A percentile compares a stretch with the other conserved stretches of the same genome.
Conservation (phyloP, 2,888 invertebrate genomes). For the Cerceris ruficornis region DNA sequence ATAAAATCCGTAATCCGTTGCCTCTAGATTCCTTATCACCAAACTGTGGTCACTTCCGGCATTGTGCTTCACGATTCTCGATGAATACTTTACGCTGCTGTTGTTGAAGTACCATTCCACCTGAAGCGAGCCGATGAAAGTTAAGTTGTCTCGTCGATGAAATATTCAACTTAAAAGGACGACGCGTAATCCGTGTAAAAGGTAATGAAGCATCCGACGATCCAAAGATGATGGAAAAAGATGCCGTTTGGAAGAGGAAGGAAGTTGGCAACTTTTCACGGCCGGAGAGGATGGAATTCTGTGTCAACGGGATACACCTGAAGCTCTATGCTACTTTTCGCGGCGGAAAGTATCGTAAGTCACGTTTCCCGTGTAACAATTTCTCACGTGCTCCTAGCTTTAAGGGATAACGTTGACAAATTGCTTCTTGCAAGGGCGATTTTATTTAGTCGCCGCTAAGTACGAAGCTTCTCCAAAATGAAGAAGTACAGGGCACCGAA, state of each 20-base stretch:
- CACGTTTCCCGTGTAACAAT: slow-evolving; percentile 63
- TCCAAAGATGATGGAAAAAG: not conserved
- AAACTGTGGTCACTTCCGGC: slow-evolving; percentile 85
- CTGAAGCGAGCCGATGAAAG: slow-evolving; percentile 54
- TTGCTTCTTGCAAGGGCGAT: slow-evolving; percentile 36
- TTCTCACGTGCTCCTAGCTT: slow-evolving; percentile 51
- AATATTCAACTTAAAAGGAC: not conserved
- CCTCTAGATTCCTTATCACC: slow-evolving; percentile 87
- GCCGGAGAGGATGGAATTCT: slow-evolving; percentile 12
- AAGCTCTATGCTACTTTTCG: slow-evolving; percentile 32
- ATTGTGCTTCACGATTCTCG: slow-evolving; percentile 82
- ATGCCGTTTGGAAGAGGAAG: not conserved
- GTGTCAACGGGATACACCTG: slow-evolving; percentile 17
- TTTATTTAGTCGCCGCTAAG: slow-evolving; percentile 31
- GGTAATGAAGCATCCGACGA: not conserved
- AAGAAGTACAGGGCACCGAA: not conserved
- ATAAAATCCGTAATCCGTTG: slow-evolving; percentile 89
- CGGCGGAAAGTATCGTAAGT: slow-evolving; percentile 41
- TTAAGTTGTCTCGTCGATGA: not conserved
- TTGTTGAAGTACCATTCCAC: slow-evolving; percentile 80
- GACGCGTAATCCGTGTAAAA: not conserved
- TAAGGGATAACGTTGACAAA: slow-evolving; percentile 51
- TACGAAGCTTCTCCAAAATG: slow-evolving; percentile 17
- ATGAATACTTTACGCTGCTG: slow-evolving; percentile 67
- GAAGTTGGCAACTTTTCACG: not conserved